Evolutionary conservation across 2,888 invertebrate species (phyloP).

Genomic region (Drosophila antonietae): DNA sequence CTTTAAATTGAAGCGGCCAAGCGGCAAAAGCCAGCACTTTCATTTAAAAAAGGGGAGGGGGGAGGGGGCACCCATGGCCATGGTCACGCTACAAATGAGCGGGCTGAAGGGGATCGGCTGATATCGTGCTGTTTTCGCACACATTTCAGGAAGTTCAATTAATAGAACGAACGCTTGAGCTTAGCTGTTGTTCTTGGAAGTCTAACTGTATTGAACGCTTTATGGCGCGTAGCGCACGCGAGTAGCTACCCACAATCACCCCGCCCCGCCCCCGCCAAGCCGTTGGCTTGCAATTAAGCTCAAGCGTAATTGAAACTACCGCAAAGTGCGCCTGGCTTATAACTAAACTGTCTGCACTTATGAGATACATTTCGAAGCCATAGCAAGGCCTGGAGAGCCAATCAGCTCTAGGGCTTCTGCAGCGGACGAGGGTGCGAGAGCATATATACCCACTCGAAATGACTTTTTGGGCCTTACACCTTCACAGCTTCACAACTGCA

Average conservation of each 20-base stretch:
- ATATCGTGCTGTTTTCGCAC: constrained; percentile 59
- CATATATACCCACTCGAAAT: not conserved
- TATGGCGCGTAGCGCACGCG: constrained; percentile 79
- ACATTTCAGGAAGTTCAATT: constrained; percentile 81
- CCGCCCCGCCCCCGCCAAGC: not conserved
- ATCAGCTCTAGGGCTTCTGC: constrained; percentile 36
- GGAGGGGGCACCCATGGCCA: constrained; percentile 24
- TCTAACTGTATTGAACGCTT: constrained; percentile 80
- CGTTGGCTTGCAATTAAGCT: constrained; percentile 60
- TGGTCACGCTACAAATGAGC: constrained; percentile 34
- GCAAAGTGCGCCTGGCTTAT: constrained; percentile 57
- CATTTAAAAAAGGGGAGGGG: constrained; percentile 45
- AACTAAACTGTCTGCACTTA: constrained; percentile 59
- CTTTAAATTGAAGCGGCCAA: constrained; percentile 80
- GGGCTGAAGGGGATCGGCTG: not conserved
- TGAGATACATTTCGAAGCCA: constrained; percentile 57
- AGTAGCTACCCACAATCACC: constrained; percentile 11
- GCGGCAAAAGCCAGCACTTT: constrained; percentile 72
- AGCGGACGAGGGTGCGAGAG: not conserved
- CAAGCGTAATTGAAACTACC: constrained; percentile 77
- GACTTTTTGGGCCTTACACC: constrained; percentile 26
- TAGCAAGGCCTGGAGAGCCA: constrained; percentile 28
- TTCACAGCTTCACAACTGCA: constrained; percentile 29
- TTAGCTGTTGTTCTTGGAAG: constrained; percentile 64
- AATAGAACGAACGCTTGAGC: constrained; percentile 71